Percentiles rank a stretch among this genome's conserved stretches.
Evolutionary conservation across 1,140 invertebrate species (phyloP).

Genomic region (Euura lappo): DNA sequence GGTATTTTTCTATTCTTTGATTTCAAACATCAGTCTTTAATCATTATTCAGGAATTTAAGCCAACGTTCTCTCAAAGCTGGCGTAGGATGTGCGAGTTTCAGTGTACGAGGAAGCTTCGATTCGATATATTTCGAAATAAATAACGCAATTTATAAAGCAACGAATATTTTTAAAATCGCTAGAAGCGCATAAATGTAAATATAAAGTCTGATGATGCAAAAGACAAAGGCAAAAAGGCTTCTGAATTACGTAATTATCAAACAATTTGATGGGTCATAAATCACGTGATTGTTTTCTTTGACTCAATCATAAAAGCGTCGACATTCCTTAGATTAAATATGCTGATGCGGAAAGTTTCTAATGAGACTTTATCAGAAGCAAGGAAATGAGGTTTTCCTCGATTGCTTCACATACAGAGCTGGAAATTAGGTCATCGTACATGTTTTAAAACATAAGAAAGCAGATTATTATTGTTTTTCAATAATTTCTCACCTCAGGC

Average conservation of each 20-base stretch:
- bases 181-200: background rate
- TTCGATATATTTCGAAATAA: no score
- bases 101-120: background rate
- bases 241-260: no score
- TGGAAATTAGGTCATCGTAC: background rate
- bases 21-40: background rate
- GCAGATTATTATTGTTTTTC: constrained; percentile 21
- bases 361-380: no score
- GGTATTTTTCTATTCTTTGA: no score
- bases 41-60: background rate
- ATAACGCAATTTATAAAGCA: no score
- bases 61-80: constrained; percentile 17
- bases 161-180: background rate
- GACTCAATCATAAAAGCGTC: background rate
- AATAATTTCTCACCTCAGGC: constrained; percentile 69
- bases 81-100: background rate
- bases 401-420: background rate
- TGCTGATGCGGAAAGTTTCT: background rate
- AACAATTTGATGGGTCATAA: background rate
- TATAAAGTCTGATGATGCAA: no score
- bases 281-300: background rate
- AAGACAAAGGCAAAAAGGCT: background rate
- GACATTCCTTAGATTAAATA: background rate
- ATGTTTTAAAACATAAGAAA: no score
- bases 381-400: background rate